Conservation (phyloP, 2,797 vertebrate genomes). For the Pantherophis vulpinus region DNA sequence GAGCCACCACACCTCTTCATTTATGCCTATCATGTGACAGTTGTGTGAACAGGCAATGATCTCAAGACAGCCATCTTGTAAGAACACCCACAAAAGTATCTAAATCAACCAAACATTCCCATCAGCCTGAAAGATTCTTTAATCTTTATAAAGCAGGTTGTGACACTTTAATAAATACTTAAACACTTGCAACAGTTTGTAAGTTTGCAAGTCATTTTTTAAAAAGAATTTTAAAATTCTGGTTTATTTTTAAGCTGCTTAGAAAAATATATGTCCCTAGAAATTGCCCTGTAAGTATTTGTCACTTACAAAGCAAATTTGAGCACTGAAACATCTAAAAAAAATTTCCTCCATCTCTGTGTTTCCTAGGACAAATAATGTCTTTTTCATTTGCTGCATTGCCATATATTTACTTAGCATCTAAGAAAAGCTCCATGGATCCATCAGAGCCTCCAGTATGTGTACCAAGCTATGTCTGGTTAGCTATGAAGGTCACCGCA, state of each 20-base stretch:
- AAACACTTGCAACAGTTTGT: background rate
- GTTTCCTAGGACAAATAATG: background rate
- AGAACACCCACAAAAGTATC: background rate
- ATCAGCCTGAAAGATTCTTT: background rate
- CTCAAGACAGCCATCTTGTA: background rate
- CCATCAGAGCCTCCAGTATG: constrained; percentile 4
- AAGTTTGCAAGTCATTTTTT: background rate
- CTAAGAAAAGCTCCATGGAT: background rate
- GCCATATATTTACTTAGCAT: constrained; percentile 17
- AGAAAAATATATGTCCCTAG: background rate
- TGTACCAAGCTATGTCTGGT: background rate
- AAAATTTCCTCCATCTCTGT: background rate
- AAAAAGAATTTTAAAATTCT: background rate
- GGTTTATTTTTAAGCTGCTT: background rate
- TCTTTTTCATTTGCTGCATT: background rate
- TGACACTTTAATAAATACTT: background rate
- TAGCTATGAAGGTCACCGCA: constrained; percentile 34
- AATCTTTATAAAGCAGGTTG: background rate
- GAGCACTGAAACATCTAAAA: background rate
- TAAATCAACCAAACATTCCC: background rate
- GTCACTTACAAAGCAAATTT: background rate
- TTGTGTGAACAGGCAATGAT: background rate
- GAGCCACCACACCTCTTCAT: too few species aligned
- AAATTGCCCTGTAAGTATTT: background rate
- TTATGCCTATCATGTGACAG: background rate